phyloP scores from a whole-genome alignment of 2,113 vertebrate genomes.

The Pao palembangensis region DNA sequence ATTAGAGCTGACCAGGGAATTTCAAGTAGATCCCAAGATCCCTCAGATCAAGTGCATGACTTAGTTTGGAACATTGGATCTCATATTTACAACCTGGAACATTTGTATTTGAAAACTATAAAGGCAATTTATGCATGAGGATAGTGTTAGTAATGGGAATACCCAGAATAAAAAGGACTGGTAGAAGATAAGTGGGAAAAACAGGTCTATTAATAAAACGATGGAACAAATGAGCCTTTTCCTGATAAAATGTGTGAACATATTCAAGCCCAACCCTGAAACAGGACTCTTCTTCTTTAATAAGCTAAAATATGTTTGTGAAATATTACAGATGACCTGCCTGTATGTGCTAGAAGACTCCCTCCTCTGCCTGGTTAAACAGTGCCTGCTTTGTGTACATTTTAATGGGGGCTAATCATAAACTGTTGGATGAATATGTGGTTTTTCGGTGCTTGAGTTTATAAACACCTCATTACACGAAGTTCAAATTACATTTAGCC shows the following conservation, averaged over 20 bases:
- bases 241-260: too few species aligned
- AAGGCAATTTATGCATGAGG: slow-evolving; percentile 1
- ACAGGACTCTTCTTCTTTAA: too few species aligned
- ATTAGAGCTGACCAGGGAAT: slow-evolving; percentile 6
- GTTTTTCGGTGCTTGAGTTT: slow-evolving; percentile 4
- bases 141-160: background rate
- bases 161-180: slow-evolving; percentile 9
- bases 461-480: background rate
- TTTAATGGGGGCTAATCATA: slow-evolving; percentile 18
- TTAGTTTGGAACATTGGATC: slow-evolving; percentile 43
- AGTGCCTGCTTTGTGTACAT: slow-evolving; percentile 10
- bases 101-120: slow-evolving; percentile 1
- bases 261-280: too few species aligned
- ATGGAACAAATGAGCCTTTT: too few species aligned
- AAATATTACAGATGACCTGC: slow-evolving; percentile 39
- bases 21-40: slow-evolving; percentile 18
- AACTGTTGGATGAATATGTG: slow-evolving; percentile 18
- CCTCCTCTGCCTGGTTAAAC: slow-evolving; percentile 23
- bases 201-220: background rate
- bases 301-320: background rate
- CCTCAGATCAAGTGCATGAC: slow-evolving; percentile 28
- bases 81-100: slow-evolving; percentile 32
- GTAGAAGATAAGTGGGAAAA: slow-evolving; percentile 22
- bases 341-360: slow-evolving; percentile 5
- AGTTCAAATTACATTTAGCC: background rate